Evolutionary conservation across 2,113 vertebrate genomes (phyloP).

Genomic region (Elephantulus edwardii): DNA sequence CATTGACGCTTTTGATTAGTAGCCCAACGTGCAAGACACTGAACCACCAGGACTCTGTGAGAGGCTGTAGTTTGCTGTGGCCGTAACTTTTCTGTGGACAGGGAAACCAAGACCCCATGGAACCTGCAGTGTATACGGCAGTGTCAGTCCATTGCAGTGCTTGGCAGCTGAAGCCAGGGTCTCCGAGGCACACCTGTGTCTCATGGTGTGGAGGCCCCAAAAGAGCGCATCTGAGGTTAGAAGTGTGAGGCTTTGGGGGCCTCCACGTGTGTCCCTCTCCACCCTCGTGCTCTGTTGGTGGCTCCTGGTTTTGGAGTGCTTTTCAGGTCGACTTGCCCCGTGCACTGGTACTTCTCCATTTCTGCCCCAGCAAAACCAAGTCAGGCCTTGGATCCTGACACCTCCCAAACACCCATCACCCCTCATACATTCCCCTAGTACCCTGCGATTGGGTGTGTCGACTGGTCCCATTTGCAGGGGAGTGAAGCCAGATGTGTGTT

Average conservation of each 20-base stretch:
- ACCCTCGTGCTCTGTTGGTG: too few relatives aligned
- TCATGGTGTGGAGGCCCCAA: not conserved
- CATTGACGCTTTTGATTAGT: too few relatives aligned
- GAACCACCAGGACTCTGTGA: too few relatives aligned
- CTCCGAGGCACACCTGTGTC: too few relatives aligned
- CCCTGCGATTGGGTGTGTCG: not conserved
- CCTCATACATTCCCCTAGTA: not conserved
- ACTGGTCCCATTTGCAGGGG: not conserved
- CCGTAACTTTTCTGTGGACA: too few relatives aligned
- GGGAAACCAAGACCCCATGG: too few relatives aligned
- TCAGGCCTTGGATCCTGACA: not conserved
- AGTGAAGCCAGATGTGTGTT: not conserved
- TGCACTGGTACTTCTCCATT: not conserved
- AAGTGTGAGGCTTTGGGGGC: not conserved
- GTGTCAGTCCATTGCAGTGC: too few relatives aligned
- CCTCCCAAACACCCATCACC: not conserved
- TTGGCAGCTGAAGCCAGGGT: too few relatives aligned
- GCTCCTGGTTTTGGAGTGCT: not conserved
- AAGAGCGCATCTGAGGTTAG: not conserved
- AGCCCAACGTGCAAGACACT: too few relatives aligned
- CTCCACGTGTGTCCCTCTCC: not conserved
- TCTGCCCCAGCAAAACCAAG: not conserved
- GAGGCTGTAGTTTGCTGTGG: too few relatives aligned
- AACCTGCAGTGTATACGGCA: too few relatives aligned
- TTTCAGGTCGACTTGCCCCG: conserved; percentile 29